A percentile compares a stretch with the other conserved stretches of the same genome.
Conservation (phyloP, 2,113 vertebrate genomes). For the Psammodynastes pulverulentus region DNA sequence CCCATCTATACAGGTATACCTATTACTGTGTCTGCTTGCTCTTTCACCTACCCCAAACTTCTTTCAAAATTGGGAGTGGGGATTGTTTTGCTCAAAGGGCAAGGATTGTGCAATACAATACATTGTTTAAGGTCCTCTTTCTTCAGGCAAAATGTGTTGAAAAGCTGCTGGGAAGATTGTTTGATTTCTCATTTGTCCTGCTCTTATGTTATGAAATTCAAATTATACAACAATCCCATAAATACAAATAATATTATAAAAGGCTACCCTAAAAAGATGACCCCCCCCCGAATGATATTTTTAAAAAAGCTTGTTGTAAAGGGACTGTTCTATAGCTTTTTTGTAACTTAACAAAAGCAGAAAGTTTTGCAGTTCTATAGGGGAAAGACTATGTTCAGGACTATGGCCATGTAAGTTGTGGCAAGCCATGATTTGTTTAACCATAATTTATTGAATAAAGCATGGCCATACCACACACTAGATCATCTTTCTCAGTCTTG, state of each 20-base stretch:
- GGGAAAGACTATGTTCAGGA: background rate
- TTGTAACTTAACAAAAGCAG: background rate
- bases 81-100: background rate
- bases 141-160: no score
- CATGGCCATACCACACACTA: background rate
- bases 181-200: background rate
- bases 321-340: background rate
- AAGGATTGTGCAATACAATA: background rate
- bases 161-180: background rate
- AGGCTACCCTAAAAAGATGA: background rate
- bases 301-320: background rate
- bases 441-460: background rate
- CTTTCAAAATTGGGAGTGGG: background rate
- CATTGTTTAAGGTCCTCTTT: background rate
- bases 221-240: background rate
- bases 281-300: background rate
- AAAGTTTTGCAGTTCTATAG: background rate
- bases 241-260: background rate
- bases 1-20: slow-evolving; percentile 90
- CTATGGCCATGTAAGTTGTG: background rate
- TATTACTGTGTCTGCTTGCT: background rate
- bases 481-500: background rate
- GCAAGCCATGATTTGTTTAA: background rate
- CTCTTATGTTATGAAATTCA: background rate
- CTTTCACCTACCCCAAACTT: background rate